These are phyloP conservation scores for Tichodroma muraria DNA, from an alignment of 2,113 vertebrate species.

Conservation along the genomic window DNA sequence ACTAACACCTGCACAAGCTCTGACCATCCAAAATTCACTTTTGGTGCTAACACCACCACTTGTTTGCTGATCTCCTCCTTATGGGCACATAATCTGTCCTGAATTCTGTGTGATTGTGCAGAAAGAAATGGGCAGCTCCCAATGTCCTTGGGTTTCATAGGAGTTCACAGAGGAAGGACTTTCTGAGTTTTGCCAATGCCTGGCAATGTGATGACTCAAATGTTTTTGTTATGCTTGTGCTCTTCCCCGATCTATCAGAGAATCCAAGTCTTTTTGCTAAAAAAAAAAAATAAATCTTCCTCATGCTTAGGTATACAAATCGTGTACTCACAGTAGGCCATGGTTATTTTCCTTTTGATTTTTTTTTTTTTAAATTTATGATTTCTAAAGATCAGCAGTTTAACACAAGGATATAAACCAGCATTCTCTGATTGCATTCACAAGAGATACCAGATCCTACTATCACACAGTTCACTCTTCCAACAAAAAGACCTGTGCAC, in stretches of 20 bases:
- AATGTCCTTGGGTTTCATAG: not conserved
- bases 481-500: not conserved
- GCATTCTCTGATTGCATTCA: not conserved
- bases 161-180: not conserved
- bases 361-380: slow-evolving; percentile 12
- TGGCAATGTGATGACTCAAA: not conserved
- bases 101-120: not conserved
- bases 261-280: not conserved
- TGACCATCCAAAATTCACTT: not conserved
- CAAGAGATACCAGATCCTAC: not conserved
- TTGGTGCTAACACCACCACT: not conserved
- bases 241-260: not conserved
- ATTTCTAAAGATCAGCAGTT: slow-evolving; percentile 4
- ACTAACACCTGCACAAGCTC: not conserved
- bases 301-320: not conserved
- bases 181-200: not conserved
- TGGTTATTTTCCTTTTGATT: not conserved
- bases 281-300: not conserved
- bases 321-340: not conserved
- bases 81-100: not conserved
- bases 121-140: not conserved
- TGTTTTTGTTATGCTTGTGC: not conserved
- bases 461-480: not conserved
- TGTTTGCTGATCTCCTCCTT: not conserved
- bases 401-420: not conserved